These are phyloP conservation scores for Manis javanica DNA, from an alignment of 2,797 vertebrate genomes.

Conservation along the genomic window DNA sequence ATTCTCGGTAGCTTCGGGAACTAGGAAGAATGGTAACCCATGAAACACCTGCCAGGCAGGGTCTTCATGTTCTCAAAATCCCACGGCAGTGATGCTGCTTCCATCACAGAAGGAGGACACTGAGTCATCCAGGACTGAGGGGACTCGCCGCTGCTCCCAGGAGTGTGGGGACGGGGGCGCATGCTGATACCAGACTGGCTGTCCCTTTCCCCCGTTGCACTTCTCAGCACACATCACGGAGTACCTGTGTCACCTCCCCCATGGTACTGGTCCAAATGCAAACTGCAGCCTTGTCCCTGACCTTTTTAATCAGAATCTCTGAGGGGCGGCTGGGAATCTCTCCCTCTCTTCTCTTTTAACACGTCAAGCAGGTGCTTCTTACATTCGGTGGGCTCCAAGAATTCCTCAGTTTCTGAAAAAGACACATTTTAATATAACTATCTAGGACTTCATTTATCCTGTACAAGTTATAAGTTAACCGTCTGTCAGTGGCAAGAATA, in stretches of 20 bases:
- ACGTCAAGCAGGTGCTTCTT: neutral
- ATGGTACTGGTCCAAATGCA: neutral
- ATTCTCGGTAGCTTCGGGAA: neutral
- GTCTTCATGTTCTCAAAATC: neutral
- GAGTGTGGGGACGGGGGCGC: neutral
- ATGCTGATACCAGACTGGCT: neutral
- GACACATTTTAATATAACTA: neutral
- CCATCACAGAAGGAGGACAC: neutral
- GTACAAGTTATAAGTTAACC: neutral
- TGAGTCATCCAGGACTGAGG: neutral
- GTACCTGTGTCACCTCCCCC: too few relatives aligned
- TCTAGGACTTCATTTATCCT: neutral
- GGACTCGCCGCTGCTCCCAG: neutral
- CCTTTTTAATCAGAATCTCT: neutral
- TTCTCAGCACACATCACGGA: neutral
- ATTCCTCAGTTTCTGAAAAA: neutral
- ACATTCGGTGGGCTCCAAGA: neutral
- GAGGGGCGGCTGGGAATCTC: neutral
- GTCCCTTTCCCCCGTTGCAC: neutral
- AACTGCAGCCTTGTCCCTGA: neutral
- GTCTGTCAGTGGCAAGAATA: neutral
- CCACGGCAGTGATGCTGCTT: fast-evolving
- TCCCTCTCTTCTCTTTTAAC: neutral
- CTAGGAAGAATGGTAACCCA: too few relatives aligned
- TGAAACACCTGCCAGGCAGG: fast-evolving